Base-by-base conservation (phyloP, 1,140 invertebrate species). In the Wasmannia auropunctata region DNA sequence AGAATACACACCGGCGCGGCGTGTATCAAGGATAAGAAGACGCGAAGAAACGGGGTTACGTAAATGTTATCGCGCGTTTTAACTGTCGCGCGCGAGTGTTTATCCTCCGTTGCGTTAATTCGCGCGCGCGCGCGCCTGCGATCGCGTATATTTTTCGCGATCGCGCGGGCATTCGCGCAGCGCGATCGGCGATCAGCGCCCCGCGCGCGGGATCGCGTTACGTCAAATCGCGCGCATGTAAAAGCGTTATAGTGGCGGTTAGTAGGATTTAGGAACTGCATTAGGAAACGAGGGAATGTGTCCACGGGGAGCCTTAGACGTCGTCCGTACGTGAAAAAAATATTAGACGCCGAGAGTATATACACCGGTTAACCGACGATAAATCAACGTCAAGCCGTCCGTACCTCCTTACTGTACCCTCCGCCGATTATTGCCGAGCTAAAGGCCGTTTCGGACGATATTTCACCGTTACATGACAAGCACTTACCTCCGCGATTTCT, bases 401-500 rank as follows among this genome's bases (percentile, higher is more conserved):
- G 19, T 89, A 88, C 70, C 77, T 86, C 83, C 51, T 75, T 34
- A 37, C 54, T 63, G 75, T 83, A 54, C 49, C 3, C 49, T 37
- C 40, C 63, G 25, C n/a, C 88, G 87, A 89, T 89, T 89, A 89
- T 89, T 89, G 77, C 49, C 72, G 72, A 72, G 77, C 54, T 89
- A 62, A 51, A 85, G 70, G 74, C 81, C 81, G 49, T 86, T 85
- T 89, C 83, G 83, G 76, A 54, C 65, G 77, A 89, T 89, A 89
- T 86, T 89, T 89, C 85, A 86, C 86, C 72, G 83, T 76, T 43
- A 67, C 63, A 56, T 86, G 88, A 89, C 88, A 85, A 86, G 70
- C 87, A 86, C 87, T 89, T 89, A 86, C 63, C 85, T 67, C 63
- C 46, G 40, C 76, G 87, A 58, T 74, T 86, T 46, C 58, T 74